Percentiles rank a stretch among this genome's conserved stretches.
These are phyloP conservation scores for Cryptosula pallasiana DNA, from an alignment of 2,888 invertebrate species.

Conservation along the genomic window DNA sequence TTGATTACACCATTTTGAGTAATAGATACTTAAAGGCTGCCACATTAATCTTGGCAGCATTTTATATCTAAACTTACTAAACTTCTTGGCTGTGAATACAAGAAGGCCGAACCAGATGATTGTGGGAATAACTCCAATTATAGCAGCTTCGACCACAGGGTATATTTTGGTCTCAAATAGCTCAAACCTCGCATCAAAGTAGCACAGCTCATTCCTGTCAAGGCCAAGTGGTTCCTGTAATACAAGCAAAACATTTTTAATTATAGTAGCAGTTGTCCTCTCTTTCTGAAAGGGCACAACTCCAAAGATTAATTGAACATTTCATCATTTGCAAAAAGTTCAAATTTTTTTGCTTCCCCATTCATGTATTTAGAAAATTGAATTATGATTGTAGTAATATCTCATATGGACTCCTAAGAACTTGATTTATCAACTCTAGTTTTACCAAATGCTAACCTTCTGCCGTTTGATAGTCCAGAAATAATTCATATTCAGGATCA, in stretches of 20 bases:
- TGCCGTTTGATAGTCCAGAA: slow-evolving; percentile 47
- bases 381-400: too few relatives aligned
- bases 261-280: too few relatives aligned
- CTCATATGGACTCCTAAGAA: too few relatives aligned
- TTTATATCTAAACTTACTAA: not conserved
- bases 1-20: not conserved
- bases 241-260: not conserved
- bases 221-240: slow-evolving; percentile 7
- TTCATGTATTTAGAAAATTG: too few relatives aligned
- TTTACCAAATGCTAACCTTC: too few relatives aligned
- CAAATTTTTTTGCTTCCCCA: too few relatives aligned
- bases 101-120: not conserved
- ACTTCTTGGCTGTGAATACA: not conserved
- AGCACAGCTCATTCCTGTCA: not conserved
- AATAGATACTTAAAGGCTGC: not conserved
- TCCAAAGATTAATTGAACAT: too few relatives aligned
- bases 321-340: too few relatives aligned
- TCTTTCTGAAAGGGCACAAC: too few relatives aligned
- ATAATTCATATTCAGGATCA: slow-evolving; percentile 46
- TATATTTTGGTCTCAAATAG: slow-evolving; percentile 5
- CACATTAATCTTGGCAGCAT: too few relatives aligned
- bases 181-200: slow-evolving; percentile 15
- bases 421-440: too few relatives aligned
- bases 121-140: not conserved
- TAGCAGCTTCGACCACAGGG: not conserved